Evolutionary conservation across 2,888 invertebrate species (phyloP).

Genomic region (Habrosyne pyritoides): DNA sequence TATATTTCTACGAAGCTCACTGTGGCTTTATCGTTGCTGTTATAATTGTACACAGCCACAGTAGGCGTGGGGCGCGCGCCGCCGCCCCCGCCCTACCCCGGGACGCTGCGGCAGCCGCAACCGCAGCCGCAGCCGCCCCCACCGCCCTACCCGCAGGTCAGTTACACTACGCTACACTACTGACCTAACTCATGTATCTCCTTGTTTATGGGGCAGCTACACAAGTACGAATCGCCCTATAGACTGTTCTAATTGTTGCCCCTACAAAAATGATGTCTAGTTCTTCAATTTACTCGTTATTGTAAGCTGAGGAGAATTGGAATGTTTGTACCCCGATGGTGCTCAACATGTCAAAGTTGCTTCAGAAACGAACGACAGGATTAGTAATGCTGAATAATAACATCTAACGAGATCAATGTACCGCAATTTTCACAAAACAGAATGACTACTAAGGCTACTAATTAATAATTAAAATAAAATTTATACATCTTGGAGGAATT

Average conservation of each 20-base stretch:
- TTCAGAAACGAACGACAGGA: neutral
- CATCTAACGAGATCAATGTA: neutral
- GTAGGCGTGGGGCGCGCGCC: slow-evolving; percentile 76
- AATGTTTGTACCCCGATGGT: neutral
- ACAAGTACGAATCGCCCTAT: too few relatives aligned
- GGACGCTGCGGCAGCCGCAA: slow-evolving; percentile 86
- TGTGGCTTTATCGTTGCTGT: too few relatives aligned
- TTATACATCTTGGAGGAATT: slow-evolving; percentile 68
- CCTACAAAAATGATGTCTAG: too few relatives aligned
- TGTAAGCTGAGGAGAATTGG: too few relatives aligned
- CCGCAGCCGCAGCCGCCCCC: slow-evolving; percentile 84
- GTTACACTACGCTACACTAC: slow-evolving; percentile 15
- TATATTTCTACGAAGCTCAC: neutral
- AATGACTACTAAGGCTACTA: slow-evolving; percentile 27
- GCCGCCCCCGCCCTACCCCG: slow-evolving; percentile 90
- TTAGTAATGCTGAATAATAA: neutral
- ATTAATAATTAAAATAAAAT: slow-evolving; percentile 37
- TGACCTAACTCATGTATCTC: neutral
- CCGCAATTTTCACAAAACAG: slow-evolving; percentile 31
- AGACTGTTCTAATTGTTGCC: too few relatives aligned
- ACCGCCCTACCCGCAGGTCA: slow-evolving; percentile 84
- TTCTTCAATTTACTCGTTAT: too few relatives aligned
- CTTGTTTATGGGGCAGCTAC: slow-evolving; percentile 7
- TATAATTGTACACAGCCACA: slow-evolving; percentile 46
- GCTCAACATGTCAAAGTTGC: neutral